Evolutionary conservation across 1,140 invertebrate genomes (phyloP).

Genomic region (Drosophila oshimai): DNA sequence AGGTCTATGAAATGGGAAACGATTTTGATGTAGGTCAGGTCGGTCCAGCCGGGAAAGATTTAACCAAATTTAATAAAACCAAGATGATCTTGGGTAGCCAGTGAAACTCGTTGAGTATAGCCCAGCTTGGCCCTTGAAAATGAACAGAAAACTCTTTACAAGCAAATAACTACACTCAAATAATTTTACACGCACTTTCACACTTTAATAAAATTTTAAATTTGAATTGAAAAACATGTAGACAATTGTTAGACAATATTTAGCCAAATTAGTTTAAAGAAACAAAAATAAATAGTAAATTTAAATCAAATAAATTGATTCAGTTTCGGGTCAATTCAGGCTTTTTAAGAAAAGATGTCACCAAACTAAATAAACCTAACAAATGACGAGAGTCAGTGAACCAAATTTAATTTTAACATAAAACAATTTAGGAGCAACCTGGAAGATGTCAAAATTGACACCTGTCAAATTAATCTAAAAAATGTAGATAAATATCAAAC

Average conservation of each 20-base stretch:
- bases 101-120: no score
- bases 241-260: no score
- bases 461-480: neutral
- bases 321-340: no score
- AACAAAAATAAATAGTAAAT: no score
- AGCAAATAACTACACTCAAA: no score
- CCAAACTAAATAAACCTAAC: slow-evolving; percentile 15
- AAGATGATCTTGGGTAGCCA: neutral
- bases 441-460: neutral
- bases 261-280: no score
- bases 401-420: neutral
- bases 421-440: neutral
- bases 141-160: neutral
- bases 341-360: neutral
- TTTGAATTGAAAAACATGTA: no score
- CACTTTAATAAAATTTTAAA: no score
- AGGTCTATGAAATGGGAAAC: slow-evolving; percentile 18
- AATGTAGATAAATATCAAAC: slow-evolving; percentile 14
- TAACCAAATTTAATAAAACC: slow-evolving; percentile 41
- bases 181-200: no score
- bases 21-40: slow-evolving; percentile 47
- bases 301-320: no score
- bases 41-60: slow-evolving; percentile 3
- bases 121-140: neutral
- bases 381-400: neutral